Conservation (phyloP, 2,113 vertebrate genomes). For the Gadus chalcogrammus region DNA sequence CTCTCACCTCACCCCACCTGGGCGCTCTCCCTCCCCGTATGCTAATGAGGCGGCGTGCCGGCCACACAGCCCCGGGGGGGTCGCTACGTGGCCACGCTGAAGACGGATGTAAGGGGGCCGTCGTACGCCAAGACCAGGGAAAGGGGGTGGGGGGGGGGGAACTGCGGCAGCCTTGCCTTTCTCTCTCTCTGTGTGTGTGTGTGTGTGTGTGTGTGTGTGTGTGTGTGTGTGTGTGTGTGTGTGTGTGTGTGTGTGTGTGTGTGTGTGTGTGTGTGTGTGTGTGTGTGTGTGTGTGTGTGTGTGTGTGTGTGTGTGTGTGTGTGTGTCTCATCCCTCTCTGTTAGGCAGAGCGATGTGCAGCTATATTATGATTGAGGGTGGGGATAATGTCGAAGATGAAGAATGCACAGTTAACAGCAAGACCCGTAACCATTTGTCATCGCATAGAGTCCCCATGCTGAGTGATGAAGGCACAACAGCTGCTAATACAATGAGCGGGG, state of each 20-base stretch:
- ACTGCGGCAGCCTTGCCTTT: too few species aligned
- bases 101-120: neutral
- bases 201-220: too few species aligned
- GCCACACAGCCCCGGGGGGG: neutral
- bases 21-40: neutral
- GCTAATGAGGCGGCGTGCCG: slow-evolving; percentile 10
- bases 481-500: slow-evolving; percentile 55
- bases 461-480: slow-evolving; percentile 61
- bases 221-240: slow-evolving; percentile 3
- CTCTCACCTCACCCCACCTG: neutral
- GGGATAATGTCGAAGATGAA: slow-evolving; percentile 50
- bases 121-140: neutral
- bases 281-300: too few species aligned
- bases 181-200: too few species aligned
- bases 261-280: too few species aligned
- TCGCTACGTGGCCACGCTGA: neutral
- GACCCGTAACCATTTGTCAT: slow-evolving; percentile 58
- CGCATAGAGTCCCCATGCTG: slow-evolving; percentile 45
- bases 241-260: too few species aligned
- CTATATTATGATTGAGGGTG: slow-evolving; percentile 49
- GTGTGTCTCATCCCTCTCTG: slow-evolving; percentile 30
- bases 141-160: neutral
- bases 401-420: slow-evolving; percentile 57
- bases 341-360: slow-evolving; percentile 20
- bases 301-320: too few species aligned